Conservation (phyloP, 2,888 invertebrate genomes). For the Caenorhabditis sp. region DNA sequence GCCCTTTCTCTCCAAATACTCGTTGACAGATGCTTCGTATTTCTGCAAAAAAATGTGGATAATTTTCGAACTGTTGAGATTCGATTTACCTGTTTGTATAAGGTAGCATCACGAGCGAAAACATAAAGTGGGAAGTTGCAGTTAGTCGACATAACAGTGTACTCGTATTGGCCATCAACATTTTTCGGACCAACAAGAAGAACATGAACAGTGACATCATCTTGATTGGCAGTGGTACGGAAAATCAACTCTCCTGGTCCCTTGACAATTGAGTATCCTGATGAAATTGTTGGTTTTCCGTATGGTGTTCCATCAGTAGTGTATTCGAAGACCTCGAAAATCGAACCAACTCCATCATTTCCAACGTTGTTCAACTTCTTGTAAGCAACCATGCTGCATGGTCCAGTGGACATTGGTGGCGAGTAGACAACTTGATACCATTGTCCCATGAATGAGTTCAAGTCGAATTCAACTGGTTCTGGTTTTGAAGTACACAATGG, state of each 20-base stretch:
- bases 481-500: slow-evolving; percentile 70
- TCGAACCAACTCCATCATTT: slow-evolving; percentile 60
- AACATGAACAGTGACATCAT: slow-evolving; percentile 70
- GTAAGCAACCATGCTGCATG: slow-evolving; percentile 71
- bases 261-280: slow-evolving; percentile 70
- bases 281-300: slow-evolving; percentile 69
- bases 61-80: background rate
- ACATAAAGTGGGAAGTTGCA: slow-evolving; percentile 71
- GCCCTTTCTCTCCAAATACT: slow-evolving; percentile 66
- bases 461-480: slow-evolving; percentile 66
- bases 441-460: slow-evolving; percentile 69
- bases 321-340: slow-evolving; percentile 71
- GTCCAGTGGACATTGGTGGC: slow-evolving; percentile 68
- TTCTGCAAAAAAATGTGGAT: slow-evolving; percentile 48
- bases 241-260: slow-evolving; percentile 70
- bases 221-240: slow-evolving; percentile 69
- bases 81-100: slow-evolving; percentile 68
- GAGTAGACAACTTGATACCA: slow-evolving; percentile 70
- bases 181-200: slow-evolving; percentile 67
- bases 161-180: slow-evolving; percentile 67
- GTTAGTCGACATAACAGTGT: slow-evolving; percentile 69
- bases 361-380: slow-evolving; percentile 68
- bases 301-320: slow-evolving; percentile 71
- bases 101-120: slow-evolving; percentile 69
- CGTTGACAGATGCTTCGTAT: slow-evolving; percentile 64